Conservation (phyloP, 2,888 invertebrate genomes). For the Bellardia pandia region DNA sequence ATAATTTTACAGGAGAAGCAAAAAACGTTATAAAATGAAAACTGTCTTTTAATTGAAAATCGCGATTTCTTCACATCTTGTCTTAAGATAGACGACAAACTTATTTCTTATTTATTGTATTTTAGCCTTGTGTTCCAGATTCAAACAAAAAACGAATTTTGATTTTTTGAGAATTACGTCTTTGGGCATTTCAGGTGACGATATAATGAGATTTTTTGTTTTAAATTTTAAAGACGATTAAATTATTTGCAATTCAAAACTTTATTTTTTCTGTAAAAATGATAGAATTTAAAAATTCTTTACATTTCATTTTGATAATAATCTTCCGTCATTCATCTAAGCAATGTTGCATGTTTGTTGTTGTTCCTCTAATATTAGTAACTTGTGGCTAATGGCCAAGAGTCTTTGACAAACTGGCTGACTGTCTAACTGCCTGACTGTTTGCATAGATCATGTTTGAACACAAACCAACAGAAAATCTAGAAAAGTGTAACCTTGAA, state of each 20-base stretch:
- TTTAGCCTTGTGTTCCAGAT: no score
- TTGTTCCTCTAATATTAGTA: neutral
- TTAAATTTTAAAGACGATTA: neutral
- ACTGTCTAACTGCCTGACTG: slow-evolving; percentile 1
- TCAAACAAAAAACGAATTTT: no score
- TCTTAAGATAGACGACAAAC: no score
- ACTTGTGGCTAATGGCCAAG: slow-evolving; percentile 5
- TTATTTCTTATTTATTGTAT: no score
- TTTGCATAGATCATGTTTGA: slow-evolving; percentile 45
- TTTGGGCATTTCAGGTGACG: no score
- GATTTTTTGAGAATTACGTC: no score
- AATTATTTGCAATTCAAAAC: neutral
- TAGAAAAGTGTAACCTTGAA: slow-evolving; percentile 56
- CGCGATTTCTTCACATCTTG: no score
- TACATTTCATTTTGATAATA: neutral
- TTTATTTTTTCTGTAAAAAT: neutral
- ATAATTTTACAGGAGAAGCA: no score
- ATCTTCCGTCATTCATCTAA: neutral
- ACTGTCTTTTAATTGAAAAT: no score
- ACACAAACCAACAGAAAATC: neutral
- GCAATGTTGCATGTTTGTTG: neutral
- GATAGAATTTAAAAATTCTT: neutral
- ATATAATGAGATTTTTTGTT: neutral
- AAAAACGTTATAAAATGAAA: no score
- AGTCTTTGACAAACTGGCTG: neutral